phyloP scores from a whole-genome alignment of 2,888 invertebrate genomes.

The Tipula helvola region DNA sequence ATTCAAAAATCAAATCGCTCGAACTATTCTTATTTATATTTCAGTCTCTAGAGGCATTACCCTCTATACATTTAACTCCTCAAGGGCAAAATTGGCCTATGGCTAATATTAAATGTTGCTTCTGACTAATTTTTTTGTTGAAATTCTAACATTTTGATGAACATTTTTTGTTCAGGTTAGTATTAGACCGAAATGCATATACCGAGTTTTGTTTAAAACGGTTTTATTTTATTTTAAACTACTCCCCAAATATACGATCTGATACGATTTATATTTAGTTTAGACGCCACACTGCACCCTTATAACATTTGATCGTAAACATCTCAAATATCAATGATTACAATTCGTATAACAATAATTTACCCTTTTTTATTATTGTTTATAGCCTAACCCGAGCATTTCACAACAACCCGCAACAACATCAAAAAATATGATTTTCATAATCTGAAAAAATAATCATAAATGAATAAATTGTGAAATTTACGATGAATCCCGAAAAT shows the following conservation, averaged over 20 bases:
- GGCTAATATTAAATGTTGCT: too few relatives aligned
- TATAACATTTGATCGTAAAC: neutral
- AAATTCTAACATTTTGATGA: too few relatives aligned
- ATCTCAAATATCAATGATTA: neutral
- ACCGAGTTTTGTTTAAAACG: too few relatives aligned
- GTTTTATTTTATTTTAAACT: neutral
- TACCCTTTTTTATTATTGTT: neutral
- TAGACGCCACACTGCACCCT: neutral
- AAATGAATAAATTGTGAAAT: neutral
- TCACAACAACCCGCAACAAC: neutral
- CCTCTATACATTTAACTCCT: too few relatives aligned
- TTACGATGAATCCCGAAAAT: neutral
- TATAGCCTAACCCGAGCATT: neutral
- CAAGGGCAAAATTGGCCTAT: too few relatives aligned
- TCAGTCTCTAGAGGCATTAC: too few relatives aligned
- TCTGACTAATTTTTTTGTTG: too few relatives aligned
- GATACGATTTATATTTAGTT: neutral
- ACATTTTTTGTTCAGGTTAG: too few relatives aligned
- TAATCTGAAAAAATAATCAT: neutral
- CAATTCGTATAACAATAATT: neutral
- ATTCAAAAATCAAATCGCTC: too few relatives aligned
- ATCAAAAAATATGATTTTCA: neutral
- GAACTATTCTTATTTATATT: too few relatives aligned
- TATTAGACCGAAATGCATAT: too few relatives aligned
- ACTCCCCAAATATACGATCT: neutral